Percentiles rank a stretch among this genome's conserved stretches.
Conservation (phyloP, 1,140 invertebrate genomes). For the Heliconius melpomene region DNA sequence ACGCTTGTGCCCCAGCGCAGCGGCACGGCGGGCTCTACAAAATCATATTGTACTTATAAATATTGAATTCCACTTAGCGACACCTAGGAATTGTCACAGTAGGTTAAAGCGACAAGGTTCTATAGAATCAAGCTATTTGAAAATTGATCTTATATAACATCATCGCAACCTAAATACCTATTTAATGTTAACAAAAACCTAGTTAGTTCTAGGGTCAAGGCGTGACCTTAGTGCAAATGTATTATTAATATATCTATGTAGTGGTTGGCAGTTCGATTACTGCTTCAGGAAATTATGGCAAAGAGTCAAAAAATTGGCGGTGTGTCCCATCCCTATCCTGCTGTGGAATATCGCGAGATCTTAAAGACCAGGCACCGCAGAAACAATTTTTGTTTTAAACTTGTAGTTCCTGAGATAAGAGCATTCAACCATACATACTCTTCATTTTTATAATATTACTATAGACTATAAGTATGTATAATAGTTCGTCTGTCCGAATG, state of each 20-base stretch:
- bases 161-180: slow-evolving; percentile 16
- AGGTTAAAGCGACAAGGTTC: slow-evolving; percentile 20
- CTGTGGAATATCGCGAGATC: no score
- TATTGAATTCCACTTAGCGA: background rate
- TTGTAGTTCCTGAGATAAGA: no score
- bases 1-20: no score
- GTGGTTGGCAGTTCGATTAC: background rate
- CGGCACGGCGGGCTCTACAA: no score
- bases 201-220: slow-evolving; percentile 18
- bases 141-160: slow-evolving; percentile 28
- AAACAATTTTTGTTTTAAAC: no score
- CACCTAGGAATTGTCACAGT: background rate
- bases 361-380: no score
- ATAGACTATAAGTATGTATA: background rate
- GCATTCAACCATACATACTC: no score
- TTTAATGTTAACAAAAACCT: slow-evolving; percentile 28
- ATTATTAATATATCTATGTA: background rate
- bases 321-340: no score
- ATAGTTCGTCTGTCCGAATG: background rate
- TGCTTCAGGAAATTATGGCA: background rate
- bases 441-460: no score
- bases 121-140: background rate
- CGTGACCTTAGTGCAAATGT: slow-evolving; percentile 17
- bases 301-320: no score
- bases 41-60: background rate